A percentile compares a stretch with the other conserved stretches of the same genome.
phyloP scores from a whole-genome alignment of 2,888 invertebrate genomes.

The Lithodes maja region DNA sequence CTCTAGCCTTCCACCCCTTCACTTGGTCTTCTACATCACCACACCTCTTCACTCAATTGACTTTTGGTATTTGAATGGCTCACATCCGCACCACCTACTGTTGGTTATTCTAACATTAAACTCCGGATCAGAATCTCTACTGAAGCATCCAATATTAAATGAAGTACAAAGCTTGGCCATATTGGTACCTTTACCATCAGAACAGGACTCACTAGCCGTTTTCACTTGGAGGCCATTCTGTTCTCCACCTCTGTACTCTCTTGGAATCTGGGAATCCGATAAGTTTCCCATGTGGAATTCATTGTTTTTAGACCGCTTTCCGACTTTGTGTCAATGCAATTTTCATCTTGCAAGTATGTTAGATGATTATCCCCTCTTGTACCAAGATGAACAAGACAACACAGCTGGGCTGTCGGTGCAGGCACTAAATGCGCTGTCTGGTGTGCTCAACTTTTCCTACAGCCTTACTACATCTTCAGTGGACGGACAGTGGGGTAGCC shows the following conservation, averaged over 20 bases:
- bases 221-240: conserved; percentile 5
- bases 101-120: background rate
- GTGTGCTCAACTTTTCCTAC: conserved; percentile 9
- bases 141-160: background rate
- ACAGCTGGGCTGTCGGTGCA: too few relatives aligned
- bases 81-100: background rate
- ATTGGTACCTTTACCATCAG: background rate
- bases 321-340: background rate
- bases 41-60: too few relatives aligned
- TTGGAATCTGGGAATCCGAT: background rate
- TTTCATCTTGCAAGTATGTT: too few relatives aligned
- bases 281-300: conserved; percentile 8
- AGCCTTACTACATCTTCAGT: background rate
- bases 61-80: too few relatives aligned
- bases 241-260: background rate
- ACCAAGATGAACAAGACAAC: too few relatives aligned
- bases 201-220: background rate
- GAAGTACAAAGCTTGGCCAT: conserved; percentile 20
- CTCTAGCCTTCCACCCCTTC: background rate
- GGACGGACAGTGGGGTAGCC: background rate
- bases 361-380: too few relatives aligned
- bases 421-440: background rate
- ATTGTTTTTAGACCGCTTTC: background rate
- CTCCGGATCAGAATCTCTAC: too few relatives aligned
- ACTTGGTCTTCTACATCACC: conserved; percentile 1